These are phyloP conservation scores for Catharus minimus DNA, from an alignment of 2,113 vertebrate genomes.

Conservation along the genomic window DNA sequence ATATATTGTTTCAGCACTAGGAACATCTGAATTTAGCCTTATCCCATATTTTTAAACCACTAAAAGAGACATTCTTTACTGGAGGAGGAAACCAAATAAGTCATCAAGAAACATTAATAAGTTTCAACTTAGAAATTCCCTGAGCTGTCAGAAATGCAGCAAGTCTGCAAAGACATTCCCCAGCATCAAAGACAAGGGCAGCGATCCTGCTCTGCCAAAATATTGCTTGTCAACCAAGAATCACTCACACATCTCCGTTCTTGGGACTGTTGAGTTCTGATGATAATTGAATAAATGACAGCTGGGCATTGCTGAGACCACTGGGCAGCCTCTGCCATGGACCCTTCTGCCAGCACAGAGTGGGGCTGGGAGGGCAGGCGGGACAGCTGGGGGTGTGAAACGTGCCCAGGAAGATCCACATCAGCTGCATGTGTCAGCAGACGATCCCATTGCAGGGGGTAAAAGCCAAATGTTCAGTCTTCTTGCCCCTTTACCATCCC, in stretches of 20 bases:
- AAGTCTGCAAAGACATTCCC: neutral
- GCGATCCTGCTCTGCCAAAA: neutral
- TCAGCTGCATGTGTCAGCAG: neutral
- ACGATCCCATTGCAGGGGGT: neutral
- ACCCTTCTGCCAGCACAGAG: neutral
- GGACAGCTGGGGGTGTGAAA: neutral
- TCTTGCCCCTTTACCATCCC: neutral
- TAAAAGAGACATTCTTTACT: neutral
- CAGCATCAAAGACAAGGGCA: neutral
- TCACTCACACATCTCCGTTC: neutral
- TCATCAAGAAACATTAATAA: neutral
- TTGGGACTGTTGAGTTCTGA: neutral
- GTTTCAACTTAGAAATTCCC: neutral
- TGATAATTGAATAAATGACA: neutral
- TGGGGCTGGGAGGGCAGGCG: neutral
- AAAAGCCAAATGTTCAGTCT: neutral
- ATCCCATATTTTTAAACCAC: neutral
- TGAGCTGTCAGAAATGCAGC: neutral
- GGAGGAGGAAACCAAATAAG: neutral
- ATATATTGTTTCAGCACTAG: neutral
- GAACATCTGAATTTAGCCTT: neutral
- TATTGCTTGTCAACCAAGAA: neutral
- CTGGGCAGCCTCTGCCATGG: rapidly evolving
- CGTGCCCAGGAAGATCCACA: neutral
- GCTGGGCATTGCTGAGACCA: neutral